Base-by-base conservation (phyloP, 2,797 vertebrate species). In the Melanotaenia maccullochi region DNA sequence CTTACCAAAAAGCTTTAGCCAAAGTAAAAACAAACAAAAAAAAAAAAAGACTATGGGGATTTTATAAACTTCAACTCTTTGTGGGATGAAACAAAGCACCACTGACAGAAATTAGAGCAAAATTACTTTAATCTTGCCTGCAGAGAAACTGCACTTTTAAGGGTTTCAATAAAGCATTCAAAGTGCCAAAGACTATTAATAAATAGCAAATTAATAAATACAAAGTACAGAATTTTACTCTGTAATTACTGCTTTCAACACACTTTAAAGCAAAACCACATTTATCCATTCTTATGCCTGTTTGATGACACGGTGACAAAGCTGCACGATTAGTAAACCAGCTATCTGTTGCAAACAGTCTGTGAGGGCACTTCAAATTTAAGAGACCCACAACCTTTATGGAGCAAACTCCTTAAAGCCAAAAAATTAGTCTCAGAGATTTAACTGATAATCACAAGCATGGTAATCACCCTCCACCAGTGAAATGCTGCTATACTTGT, bases 401-500 rank as follows among this genome's bases (percentile, higher is more conserved):
- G 83, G 86, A 88, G 83, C 66, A 36, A 72, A 60, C 72, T 84
- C 36, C 87, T 89, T 79, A 82, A 88, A 92, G 87, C 80, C 80
- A 74, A 84, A 74, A 84, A 87, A 91, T 93, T 92, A 93, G 87
- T 91, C 73, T 86, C 71, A 76, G 83, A 87, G 73, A 78, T 81
- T 86, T 85, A 87, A 85, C 78, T 87, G 76, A 73, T 76, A 76
- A 79, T 86, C 62, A 86, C 84, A 88, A 83, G 76, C 83, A 81
- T 83, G 76, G 74, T 68, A 82, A 87, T 88, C 76, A 85, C 65
- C 83, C 72, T 81, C 38, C 65, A 79, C 54, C 49, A 86, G 84
- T 76, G 76, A 92, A 90, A 83, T 82, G 72, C 84, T 89, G 89
- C 84, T 80, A 86, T 87, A 75, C 77, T 74, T 84, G 83, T 83